Evolutionary conservation across 2,888 invertebrate species (phyloP).

Genomic region (Mesorhabditis sp.): DNA sequence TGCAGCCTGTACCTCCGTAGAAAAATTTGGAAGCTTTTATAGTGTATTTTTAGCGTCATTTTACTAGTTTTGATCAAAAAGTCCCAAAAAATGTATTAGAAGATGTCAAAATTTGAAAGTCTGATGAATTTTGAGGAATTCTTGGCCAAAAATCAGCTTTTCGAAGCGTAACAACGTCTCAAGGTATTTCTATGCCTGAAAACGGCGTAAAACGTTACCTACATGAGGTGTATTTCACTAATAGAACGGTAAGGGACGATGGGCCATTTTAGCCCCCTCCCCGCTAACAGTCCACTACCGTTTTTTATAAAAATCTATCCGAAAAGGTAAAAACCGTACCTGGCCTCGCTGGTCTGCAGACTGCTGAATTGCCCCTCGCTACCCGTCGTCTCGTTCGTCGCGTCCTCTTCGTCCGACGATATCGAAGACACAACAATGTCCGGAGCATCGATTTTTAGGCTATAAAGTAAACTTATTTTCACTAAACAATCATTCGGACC

Average conservation of each 20-base stretch:
- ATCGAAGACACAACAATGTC: conserved; percentile 53
- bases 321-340: conserved; percentile 10
- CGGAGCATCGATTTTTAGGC: conserved; percentile 36
- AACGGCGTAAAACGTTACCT: no score
- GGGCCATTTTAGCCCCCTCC: background rate
- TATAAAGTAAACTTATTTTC: conserved; percentile 1
- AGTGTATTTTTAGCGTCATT: no score
- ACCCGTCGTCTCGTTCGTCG: conserved; percentile 28
- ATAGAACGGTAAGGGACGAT: background rate
- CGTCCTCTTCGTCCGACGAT: conserved; percentile 48
- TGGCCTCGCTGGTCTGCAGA: conserved; percentile 34
- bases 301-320: background rate
- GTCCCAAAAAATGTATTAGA: no score
- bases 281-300: background rate
- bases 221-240: no score
- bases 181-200: no score
- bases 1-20: no score
- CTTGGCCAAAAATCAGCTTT: no score
- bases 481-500: background rate
- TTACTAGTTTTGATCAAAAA: no score
- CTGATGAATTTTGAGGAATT: no score
- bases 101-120: no score
- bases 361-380: conserved; percentile 27
- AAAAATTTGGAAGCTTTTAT: background rate
- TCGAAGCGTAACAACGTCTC: no score